These are phyloP conservation scores for Anadara kagoshimensis DNA, from an alignment of 1,140 invertebrate genomes.

Conservation along the genomic window DNA sequence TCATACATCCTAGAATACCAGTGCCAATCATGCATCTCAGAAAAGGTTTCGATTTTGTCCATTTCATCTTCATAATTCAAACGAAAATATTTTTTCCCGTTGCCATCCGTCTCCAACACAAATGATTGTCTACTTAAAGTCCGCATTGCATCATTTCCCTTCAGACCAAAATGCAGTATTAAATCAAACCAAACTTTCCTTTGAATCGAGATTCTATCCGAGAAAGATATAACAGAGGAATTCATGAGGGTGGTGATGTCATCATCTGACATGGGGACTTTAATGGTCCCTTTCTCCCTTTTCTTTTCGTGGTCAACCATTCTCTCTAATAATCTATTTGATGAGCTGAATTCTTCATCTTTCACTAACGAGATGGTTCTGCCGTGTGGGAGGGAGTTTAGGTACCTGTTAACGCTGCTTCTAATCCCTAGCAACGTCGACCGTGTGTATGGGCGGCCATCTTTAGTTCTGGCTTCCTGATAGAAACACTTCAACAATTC, in stretches of 20 bases:
- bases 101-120: slow-evolving; percentile 17
- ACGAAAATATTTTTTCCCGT: slow-evolving; percentile 18
- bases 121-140: slow-evolving; percentile 26
- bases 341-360: slow-evolving; percentile 18
- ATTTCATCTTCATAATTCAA: slow-evolving; percentile 22
- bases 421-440: slow-evolving; percentile 22
- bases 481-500: slow-evolving; percentile 22
- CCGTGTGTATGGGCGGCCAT: slow-evolving; percentile 21
- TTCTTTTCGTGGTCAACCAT: slow-evolving; percentile 14
- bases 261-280: slow-evolving; percentile 7
- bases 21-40: slow-evolving; percentile 34
- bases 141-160: slow-evolving; percentile 29
- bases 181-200: slow-evolving; percentile 28
- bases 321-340: slow-evolving; percentile 11
- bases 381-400: slow-evolving; percentile 14
- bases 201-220: not conserved
- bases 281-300: slow-evolving; percentile 6
- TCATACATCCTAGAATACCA: slow-evolving; percentile 29
- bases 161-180: slow-evolving; percentile 27
- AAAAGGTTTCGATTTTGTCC: slow-evolving; percentile 27
- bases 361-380: slow-evolving; percentile 17
- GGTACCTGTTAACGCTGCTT: slow-evolving; percentile 22
- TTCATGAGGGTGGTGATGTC: slow-evolving; percentile 17
- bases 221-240: slow-evolving; percentile 1
- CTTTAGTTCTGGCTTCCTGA: slow-evolving; percentile 11